Base-by-base conservation (phyloP, 2,797 vertebrate species). In the Morelia viridis region DNA sequence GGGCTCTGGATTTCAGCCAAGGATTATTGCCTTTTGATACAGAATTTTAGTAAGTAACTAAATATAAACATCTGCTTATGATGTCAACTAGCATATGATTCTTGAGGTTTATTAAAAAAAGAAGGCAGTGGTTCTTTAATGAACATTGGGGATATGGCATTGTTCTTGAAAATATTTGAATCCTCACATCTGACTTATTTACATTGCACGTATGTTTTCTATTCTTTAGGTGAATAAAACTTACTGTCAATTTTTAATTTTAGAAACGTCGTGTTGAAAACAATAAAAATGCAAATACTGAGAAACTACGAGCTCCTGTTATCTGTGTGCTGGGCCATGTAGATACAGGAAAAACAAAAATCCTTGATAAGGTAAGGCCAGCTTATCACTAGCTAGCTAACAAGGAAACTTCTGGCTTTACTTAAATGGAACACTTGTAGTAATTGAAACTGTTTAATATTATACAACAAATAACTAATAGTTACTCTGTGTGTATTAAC, bases 251-350 rank as follows among this genome's bases (percentile, higher is more conserved):
- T 64, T 95, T 83, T 93, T 15, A 92, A 90, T 96, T 92, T 22
- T 93, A 99, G 99, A 99, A 99, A 97, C 98, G 99, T 7, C 96
- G 98, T 94, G 96, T 97, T 61, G 99, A 99, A 93, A 99, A 99
- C 96, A 92, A 98, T 92, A 99, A 97, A 97, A 99, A 99, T 95
- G 95, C 95, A 7, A 98, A 99, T 94, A n/a, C 95, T 8, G 98
- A 99, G 64, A 97, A 96, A 12, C 97, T 99, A 5, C 97, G 99
- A 96, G 97, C 99, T 6, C 99, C 99, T 1, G 98, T 99, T 92
- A 99, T 99, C n/a, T 99, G 99, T 96, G 99, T 99, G 58, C 97
- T 99, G 90, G 99, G 99, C 76, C 99, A 99, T 35, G 99, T 99
- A 24, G 99, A 99, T 96, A 99, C 99, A 0, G 99, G 99, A 1